Base-by-base conservation (phyloP, 2,888 invertebrate genomes). In the Dorcus parallelipipedus region DNA sequence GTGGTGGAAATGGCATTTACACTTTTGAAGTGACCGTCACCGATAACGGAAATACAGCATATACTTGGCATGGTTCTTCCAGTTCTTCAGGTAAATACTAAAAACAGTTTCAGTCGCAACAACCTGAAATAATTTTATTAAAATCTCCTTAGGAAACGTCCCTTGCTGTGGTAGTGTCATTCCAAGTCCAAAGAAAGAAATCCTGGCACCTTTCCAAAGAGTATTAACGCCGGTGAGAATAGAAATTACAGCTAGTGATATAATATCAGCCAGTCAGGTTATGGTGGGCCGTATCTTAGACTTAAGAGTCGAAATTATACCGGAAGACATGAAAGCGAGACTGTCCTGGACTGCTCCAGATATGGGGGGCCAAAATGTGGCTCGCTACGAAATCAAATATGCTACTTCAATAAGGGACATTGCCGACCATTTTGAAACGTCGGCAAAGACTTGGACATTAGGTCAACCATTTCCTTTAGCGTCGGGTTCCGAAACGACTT, bases 271-370 rank as follows among this genome's bases (percentile, higher is more conserved):
- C 0, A 72, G 71, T 48, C 69, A 73, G 49, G 66, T 74, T 41
- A 71, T 78, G 4, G 81, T 81, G 0, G 81, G 82, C 2, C 74
- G 82, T 23, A 81, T 86, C 40, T 82, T 83, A 0, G 85, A 86
- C 73, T 72, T 86, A 9, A 73, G 75, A 49, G 81, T 79, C 0
- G 78, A 81, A 20, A 72, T 81, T 1, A 68, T 81, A 10, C 71
- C 78, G 0, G 76, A 78, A 52, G 77, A 79, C 33, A 80, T 81
- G 65, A 79, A 80, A 40, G 81, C 81, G 58, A 76, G 81, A 9
- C 73, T 86, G 7, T 76, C 78, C 0, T 86, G 86, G 84, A 84
- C 85, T 1, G 81, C 85, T 3, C 84, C 86, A 0, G 86, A 83
- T 63, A 80, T 83, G 79, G 82, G 81, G 2, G 82, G 82, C 0